These are phyloP conservation scores for Aptenodytes patagonicus DNA, from an alignment of 2,113 vertebrate genomes.

Conservation along the genomic window DNA sequence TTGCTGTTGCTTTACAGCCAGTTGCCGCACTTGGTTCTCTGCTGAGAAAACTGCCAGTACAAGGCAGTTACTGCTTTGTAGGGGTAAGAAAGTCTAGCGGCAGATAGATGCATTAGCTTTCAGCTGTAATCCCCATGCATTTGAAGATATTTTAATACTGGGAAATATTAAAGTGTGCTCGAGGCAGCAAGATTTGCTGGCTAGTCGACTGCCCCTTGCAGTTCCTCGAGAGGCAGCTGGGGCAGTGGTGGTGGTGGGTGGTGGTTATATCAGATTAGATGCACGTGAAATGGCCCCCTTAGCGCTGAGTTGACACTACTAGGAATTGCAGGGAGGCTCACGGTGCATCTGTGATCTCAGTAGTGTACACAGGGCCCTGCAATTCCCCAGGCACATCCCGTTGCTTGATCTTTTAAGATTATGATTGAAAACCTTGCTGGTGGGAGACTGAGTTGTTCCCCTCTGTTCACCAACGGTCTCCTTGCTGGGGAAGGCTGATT, in stretches of 20 bases:
- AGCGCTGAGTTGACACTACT: fast-evolving
- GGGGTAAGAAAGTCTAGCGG: too few species aligned
- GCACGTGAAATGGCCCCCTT: not conserved
- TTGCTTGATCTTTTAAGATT: not conserved
- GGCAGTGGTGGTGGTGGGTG: not conserved
- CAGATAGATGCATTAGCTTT: not conserved
- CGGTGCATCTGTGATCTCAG: not conserved
- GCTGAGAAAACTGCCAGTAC: not conserved
- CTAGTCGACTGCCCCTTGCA: not conserved
- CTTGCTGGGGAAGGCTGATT: not conserved
- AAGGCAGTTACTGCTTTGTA: not conserved
- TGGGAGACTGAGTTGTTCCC: not conserved
- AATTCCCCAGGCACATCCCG: not conserved
- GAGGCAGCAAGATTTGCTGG: not conserved
- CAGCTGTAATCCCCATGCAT: not conserved
- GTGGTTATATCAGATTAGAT: not conserved
- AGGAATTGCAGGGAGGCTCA: not conserved
- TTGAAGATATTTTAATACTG: not conserved
- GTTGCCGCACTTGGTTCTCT: not conserved
- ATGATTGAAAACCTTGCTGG: not conserved
- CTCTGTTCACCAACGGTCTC: fast-evolving
- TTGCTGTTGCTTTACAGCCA: not conserved
- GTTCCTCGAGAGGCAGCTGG: not conserved
- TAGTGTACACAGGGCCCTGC: not conserved
- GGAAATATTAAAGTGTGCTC: not conserved